These are phyloP conservation scores for Meghimatium bilineatum DNA, from an alignment of 2,888 invertebrate species.

Conservation along the genomic window DNA sequence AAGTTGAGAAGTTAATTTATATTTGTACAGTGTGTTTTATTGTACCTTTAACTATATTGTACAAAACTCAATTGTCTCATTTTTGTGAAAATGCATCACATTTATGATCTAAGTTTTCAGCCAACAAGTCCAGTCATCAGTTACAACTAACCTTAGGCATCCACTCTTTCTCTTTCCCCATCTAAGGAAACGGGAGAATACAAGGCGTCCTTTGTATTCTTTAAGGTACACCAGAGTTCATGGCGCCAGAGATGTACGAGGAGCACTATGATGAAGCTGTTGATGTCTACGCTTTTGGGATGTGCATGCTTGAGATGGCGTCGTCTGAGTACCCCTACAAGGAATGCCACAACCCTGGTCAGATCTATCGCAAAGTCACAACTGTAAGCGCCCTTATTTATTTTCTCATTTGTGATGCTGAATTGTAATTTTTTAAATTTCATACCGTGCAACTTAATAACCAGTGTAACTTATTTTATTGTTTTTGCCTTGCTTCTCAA, in stretches of 20 bases:
- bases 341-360: conserved; percentile 98
- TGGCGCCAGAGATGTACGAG: conserved; percentile 99
- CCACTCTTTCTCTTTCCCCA: conserved; percentile 59
- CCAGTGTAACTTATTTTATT: neutral
- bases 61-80: neutral
- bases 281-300: conserved; percentile 99
- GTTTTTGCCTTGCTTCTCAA: neutral
- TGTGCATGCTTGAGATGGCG: conserved; percentile 99
- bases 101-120: conserved; percentile 23
- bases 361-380: conserved; percentile 98
- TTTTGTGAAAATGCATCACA: conserved; percentile 12
- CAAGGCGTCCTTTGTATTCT: conserved; percentile 63
- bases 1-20: neutral
- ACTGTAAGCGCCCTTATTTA: conserved; percentile 83
- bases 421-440: neutral
- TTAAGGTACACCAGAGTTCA: conserved; percentile 92
- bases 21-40: neutral
- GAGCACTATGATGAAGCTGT: conserved; percentile 99
- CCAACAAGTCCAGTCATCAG: conserved; percentile 14
- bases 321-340: conserved; percentile 99
- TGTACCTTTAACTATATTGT: neutral
- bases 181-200: conserved; percentile 57
- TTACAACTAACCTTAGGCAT: conserved; percentile 53
- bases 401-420: neutral
- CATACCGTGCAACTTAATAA: neutral